Evolutionary conservation across 2,797 vertebrate species (phyloP).

Genomic region (Aldrovandia affinis): DNA sequence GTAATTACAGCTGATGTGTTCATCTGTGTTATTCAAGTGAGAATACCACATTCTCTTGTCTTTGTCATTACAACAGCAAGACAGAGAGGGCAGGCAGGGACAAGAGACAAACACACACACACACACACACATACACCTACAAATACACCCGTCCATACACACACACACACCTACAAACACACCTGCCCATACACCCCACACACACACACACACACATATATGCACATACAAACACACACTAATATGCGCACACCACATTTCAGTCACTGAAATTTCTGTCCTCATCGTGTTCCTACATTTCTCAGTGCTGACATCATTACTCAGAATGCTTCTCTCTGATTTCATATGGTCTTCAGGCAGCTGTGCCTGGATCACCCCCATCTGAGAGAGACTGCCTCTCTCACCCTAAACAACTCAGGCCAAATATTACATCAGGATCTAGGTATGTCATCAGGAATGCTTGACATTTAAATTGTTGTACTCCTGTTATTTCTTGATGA

Average conservation of each 20-base stretch:
- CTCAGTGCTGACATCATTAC: slow-evolving; percentile 85
- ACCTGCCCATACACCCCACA: neutral
- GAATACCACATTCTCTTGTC: neutral
- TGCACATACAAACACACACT: slow-evolving; percentile 9
- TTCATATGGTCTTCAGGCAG: slow-evolving; percentile 79
- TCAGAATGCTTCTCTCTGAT: slow-evolving; percentile 81
- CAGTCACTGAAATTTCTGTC: slow-evolving; percentile 72
- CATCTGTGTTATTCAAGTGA: neutral
- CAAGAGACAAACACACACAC: neutral
- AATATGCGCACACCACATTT: slow-evolving; percentile 20
- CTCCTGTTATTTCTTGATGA: neutral
- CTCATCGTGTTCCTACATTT: slow-evolving; percentile 87
- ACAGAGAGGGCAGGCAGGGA: slow-evolving; percentile 29
- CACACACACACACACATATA: neutral
- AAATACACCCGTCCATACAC: neutral
- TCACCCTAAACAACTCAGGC: slow-evolving; percentile 47
- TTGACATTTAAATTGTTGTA: neutral
- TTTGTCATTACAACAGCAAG: neutral
- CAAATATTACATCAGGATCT: slow-evolving; percentile 31
- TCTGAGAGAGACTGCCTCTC: slow-evolving; percentile 43
- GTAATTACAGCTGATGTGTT: neutral
- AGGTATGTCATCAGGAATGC: neutral
- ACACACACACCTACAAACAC: neutral
- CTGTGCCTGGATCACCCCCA: slow-evolving; percentile 82
- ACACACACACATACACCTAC: neutral